Evolutionary conservation across 2,113 vertebrate species (phyloP), one percentile per base, ranked within the genome.

Genomic region (Vimba vimba): DNA sequence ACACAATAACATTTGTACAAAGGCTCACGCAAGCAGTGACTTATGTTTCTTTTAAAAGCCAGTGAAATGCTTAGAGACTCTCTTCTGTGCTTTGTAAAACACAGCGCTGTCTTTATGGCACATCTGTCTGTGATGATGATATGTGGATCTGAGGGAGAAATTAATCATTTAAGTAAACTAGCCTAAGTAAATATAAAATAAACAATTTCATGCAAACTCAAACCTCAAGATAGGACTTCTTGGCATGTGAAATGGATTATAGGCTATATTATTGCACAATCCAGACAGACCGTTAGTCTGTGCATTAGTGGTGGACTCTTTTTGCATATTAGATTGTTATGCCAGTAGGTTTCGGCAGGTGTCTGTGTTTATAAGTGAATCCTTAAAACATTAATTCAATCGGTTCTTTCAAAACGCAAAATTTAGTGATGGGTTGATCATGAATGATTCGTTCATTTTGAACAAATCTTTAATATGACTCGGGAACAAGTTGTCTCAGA

Each of bases 131-230:
- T 52, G 57, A 82, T 64, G 45, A 83, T 83, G 43, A 82, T 69
- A 79, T 78, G 76, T 60, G 80, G 79, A 80, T 85, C 62, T 81
- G 69, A 89, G 68, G 64, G 59, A 87, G 77, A 81, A 87, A 87
- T 87, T 82, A 88, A 80, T 85, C 80, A 90, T 86, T 77, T 39
- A 82, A 81, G 43, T 43, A 78, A 89, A 83, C 80, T 85, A 86
- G 86, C 87, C 68, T 78, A 89, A 88, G 80, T 81, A n/a, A 78
- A 86, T 60, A 87, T 62, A 62, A 89, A 89, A 87, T 83, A 81
- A 89, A 86, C 52, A 69, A 55, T 88, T 71, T 77, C 60, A 84
- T 64, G 27, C 77, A 88, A 90, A 85, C 45, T 76, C 45, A 85
- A 79, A 78, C 84, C 55, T 78, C 45, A 79, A 59, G 79, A 83